Percentiles rank a stretch among this genome's conserved stretches.
These are phyloP conservation scores for Xiphorhynchus erythropygius DNA, from an alignment of 2,797 vertebrate species.

Conservation along the genomic window DNA sequence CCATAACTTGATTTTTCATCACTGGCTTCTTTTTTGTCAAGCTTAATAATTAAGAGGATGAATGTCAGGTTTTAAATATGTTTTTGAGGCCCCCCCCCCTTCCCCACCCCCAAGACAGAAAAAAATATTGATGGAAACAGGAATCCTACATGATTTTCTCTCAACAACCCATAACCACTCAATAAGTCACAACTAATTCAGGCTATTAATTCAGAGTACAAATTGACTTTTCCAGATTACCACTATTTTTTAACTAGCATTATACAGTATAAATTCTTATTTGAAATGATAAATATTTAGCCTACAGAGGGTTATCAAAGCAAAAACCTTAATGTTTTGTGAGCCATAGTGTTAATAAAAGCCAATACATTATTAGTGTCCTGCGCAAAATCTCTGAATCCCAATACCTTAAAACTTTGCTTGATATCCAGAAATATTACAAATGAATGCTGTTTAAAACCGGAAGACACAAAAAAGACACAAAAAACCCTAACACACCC, in stretches of 20 bases:
- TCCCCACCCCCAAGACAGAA: not conserved
- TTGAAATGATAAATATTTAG: not conserved
- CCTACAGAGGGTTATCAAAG: not conserved
- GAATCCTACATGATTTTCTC: not conserved
- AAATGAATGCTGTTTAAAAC: not conserved
- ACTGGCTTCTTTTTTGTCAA: not conserved
- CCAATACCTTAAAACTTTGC: not conserved
- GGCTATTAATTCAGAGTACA: not conserved
- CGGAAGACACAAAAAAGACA: not conserved
- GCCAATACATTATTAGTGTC: not conserved
- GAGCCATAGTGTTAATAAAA: not conserved
- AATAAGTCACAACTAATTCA: not conserved
- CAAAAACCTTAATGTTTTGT: not conserved
- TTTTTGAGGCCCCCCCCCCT: not conserved
- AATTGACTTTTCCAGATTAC: not conserved
- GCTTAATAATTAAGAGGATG: not conserved
- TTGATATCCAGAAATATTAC: not conserved
- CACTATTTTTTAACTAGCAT: not conserved
- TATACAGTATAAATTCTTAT: not conserved
- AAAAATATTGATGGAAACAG: not conserved
- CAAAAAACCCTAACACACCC: not conserved
- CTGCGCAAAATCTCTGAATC: not conserved
- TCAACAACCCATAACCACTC: not conserved
- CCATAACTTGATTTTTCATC: not conserved
- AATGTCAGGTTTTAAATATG: not conserved